Percentiles rank a stretch among this genome's conserved stretches.
Evolutionary conservation across 2,797 vertebrate species (phyloP).

Genomic region (Myoxocephalus aenaeus): DNA sequence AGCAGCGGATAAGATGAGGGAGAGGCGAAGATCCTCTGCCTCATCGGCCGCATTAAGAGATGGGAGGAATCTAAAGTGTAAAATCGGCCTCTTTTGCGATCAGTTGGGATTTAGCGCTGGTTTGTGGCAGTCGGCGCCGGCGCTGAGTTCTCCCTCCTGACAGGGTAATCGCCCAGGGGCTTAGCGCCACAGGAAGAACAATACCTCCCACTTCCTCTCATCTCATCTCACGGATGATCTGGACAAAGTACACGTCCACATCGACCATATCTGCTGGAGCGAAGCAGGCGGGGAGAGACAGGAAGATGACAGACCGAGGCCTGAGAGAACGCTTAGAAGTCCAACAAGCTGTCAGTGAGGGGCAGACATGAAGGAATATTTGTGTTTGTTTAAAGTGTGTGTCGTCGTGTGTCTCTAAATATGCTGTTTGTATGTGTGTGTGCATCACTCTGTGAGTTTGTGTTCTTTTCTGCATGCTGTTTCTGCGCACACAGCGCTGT

Average conservation of each 20-base stretch:
- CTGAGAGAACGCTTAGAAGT: constrained; percentile 68
- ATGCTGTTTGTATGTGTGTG: constrained; percentile 30
- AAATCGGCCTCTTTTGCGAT: constrained; percentile 85
- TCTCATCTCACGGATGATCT: constrained; percentile 86
- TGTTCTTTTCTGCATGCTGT: constrained; percentile 4
- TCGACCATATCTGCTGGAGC: constrained; percentile 77
- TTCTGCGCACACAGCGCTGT: neutral
- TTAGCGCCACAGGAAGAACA: constrained; percentile 86
- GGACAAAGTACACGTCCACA: constrained; percentile 83
- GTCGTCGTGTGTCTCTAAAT: constrained; percentile 43
- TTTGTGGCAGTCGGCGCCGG: constrained; percentile 84
- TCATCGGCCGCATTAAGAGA: constrained; percentile 84
- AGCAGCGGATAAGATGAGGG: constrained; percentile 82
- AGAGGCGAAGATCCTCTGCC: constrained; percentile 81
- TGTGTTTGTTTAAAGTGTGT: constrained; percentile 63
- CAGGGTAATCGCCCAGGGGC: constrained; percentile 86
- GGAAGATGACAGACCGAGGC: constrained; percentile 76
- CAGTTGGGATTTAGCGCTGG: constrained; percentile 87
- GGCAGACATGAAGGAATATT: constrained; percentile 71
- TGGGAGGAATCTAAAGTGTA: constrained; percentile 86
- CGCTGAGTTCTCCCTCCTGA: constrained; percentile 84
- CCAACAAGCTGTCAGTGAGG: constrained; percentile 71
- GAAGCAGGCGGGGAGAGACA: constrained; percentile 70
- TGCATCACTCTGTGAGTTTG: constrained; percentile 22
- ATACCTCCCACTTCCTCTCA: constrained; percentile 84